Evolutionary conservation across 2,888 invertebrate genomes (phyloP).

Genomic region (Xylocampa areola): DNA sequence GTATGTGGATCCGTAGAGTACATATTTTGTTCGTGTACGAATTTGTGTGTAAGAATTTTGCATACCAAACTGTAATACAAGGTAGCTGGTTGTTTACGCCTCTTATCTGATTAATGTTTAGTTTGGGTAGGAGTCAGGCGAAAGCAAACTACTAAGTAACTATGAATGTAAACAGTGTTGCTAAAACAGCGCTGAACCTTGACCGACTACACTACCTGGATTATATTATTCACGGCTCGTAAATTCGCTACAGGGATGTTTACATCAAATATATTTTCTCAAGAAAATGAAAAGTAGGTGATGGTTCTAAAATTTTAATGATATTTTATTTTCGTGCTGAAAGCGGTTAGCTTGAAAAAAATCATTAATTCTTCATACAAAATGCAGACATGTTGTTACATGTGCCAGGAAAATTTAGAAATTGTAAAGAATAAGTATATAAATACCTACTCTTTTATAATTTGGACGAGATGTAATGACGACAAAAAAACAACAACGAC

Average conservation of each 20-base stretch:
- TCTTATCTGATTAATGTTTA: slow-evolving; percentile 64
- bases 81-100: slow-evolving; percentile 57
- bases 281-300: slow-evolving; percentile 56
- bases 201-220: slow-evolving; percentile 77
- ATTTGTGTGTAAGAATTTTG: slow-evolving; percentile 52
- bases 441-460: background rate
- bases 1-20: slow-evolving; percentile 36
- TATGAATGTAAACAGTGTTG: slow-evolving; percentile 69
- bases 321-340: slow-evolving; percentile 45
- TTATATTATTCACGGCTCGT: slow-evolving; percentile 69
- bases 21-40: slow-evolving; percentile 59
- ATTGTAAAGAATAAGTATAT: background rate
- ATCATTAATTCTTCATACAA: background rate
- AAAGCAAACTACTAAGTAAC: slow-evolving; percentile 62
- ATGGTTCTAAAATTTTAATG: slow-evolving; percentile 50
- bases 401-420: background rate
- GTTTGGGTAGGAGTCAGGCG: slow-evolving; percentile 52
- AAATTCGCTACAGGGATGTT: slow-evolving; percentile 73
- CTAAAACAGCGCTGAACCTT: slow-evolving; percentile 74
- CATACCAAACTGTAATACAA: slow-evolving; percentile 54
- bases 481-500: too few species aligned
- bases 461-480: background rate
- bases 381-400: background rate
- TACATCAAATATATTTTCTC: slow-evolving; percentile 67
- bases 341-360: background rate